Conservation (phyloP, 2,888 invertebrate species). For the Sialis fuliginosa region DNA sequence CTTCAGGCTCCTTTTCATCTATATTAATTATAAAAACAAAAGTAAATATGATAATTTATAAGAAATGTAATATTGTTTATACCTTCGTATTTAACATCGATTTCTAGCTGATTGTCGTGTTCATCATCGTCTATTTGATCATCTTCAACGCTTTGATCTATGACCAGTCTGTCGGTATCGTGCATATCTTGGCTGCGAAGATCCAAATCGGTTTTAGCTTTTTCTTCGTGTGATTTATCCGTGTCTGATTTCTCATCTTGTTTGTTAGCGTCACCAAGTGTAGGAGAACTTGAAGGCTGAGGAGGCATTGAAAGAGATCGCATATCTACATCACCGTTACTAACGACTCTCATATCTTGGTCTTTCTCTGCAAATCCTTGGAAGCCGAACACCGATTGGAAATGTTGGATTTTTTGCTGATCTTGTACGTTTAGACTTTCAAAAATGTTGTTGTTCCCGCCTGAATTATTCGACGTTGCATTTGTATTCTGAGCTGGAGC, state of each 20-base stretch:
- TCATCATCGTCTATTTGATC: conserved; percentile 36
- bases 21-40: background rate
- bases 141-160: conserved; percentile 36
- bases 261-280: background rate
- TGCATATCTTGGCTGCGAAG: background rate
- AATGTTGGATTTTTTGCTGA: conserved; percentile 9
- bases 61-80: background rate
- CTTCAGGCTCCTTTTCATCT: background rate
- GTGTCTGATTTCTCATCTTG: background rate
- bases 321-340: conserved; percentile 27
- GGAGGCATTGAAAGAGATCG: conserved; percentile 16
- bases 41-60: background rate
- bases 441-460: conserved; percentile 5
- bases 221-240: conserved; percentile 2
- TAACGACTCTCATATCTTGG: conserved; percentile 24
- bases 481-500: background rate
- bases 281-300: conserved; percentile 2
- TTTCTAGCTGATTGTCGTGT: conserved; percentile 3
- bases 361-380: conserved; percentile 20
- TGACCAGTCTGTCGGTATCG: conserved; percentile 6
- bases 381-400: conserved; percentile 12
- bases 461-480: background rate
- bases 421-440: conserved; percentile 8
- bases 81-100: conserved; percentile 3
- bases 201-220: conserved; percentile 1